Evolutionary conservation across 1,140 invertebrate species (phyloP), one percentile per base, ranked within the genome.

Genomic region (Drosophila miranda): DNA sequence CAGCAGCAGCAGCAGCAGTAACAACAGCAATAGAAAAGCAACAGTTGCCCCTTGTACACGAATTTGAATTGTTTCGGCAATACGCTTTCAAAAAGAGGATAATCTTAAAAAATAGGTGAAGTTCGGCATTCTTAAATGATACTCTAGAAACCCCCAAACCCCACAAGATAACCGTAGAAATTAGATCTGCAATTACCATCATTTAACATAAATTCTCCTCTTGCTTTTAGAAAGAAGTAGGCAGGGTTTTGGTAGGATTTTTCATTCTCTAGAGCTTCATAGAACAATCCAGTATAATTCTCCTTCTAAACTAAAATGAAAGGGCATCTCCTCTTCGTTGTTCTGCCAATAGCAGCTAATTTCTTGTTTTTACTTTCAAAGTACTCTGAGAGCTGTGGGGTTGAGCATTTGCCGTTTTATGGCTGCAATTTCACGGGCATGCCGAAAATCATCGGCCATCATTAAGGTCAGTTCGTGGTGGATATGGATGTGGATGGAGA

Each of bases 391-490:
- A 44, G 11, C 34, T 38, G 59, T 48, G 34, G 28, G 61, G 44
- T 49, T 70, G 41, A 58, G 34, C 44, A 56, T 3, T 42, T 41
- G 38, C 43, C 52, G 26, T 78, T 84, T 86, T 67, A 86, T 80
- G 48, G 77, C 81, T 52, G 69, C 68, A 70, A 86, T 81, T 84
- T 77, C 53, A 60, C 58, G 63, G 73, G 54, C 77, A 63, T 64
- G 81, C 61, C 42, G 57, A 86, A 84, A 84, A 84, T 75, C 82
- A 86, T 79, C 74, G 80, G 80, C 63, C 52, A 84, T 84, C 80
- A 84, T 84, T 84, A 84, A 54, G 80, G 80, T 84, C 81, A 84
- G 68, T 80, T 73, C 60, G 76, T 76, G 61, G 23, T 5, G 23
- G 23, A 26, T 26, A 4, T 26, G 23, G 23, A 26, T 26, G 23